These are phyloP conservation scores for Bufotes viridis DNA, from an alignment of 2,797 vertebrate species.

Conservation along the genomic window DNA sequence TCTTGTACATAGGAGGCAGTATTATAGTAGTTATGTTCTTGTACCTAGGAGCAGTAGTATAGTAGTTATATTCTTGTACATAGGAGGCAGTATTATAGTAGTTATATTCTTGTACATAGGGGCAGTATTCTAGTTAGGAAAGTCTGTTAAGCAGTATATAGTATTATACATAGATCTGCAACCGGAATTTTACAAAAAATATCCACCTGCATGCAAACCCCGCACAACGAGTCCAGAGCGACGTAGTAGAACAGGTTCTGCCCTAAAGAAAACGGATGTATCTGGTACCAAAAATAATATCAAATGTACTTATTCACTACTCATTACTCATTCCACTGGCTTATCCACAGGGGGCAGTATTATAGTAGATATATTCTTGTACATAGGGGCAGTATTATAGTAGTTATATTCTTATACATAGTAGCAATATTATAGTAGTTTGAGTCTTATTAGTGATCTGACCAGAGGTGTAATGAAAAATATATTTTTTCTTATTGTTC, in stretches of 20 bases:
- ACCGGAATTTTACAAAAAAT: slow-evolving; percentile 56
- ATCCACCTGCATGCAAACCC: slow-evolving; percentile 33
- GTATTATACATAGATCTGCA: slow-evolving; percentile 33
- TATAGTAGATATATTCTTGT: slow-evolving; percentile 8
- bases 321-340: not conserved
- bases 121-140: too few species aligned
- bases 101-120: too few species aligned
- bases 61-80: not conserved
- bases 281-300: slow-evolving; percentile 44
- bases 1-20: not conserved
- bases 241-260: not conserved
- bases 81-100: too few species aligned
- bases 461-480: too few species aligned
- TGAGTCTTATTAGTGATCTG: too few species aligned
- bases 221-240: slow-evolving; percentile 28
- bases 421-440: not conserved
- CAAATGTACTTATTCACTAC: too few species aligned
- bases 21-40: slow-evolving; percentile 8
- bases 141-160: too few species aligned
- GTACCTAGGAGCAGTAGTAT: not conserved
- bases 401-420: not conserved
- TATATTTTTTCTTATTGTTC: too few species aligned
- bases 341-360: not conserved
- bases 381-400: not conserved
- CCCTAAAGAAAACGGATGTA: not conserved